A percentile compares a stretch with the other conserved stretches of the same genome.
Evolutionary conservation across 2,113 vertebrate species (phyloP).

Genomic region (Phodopus roborovskii): DNA sequence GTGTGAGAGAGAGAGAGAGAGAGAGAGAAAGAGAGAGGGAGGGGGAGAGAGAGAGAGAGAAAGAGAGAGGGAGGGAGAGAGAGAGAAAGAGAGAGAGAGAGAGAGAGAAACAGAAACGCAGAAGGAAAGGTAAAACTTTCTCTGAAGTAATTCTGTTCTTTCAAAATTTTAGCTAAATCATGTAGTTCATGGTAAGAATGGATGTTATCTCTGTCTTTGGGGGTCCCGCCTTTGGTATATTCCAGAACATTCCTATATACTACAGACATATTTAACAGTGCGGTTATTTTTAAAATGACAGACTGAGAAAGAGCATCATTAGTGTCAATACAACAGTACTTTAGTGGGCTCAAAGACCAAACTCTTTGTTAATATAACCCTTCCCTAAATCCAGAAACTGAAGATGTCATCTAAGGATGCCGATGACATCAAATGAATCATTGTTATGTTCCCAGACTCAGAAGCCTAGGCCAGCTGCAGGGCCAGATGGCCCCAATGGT

Average conservation of each 20-base stretch:
- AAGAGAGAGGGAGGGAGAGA: too few species aligned
- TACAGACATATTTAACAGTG: conserved; percentile 19
- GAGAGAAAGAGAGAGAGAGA: too few species aligned
- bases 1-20: neutral
- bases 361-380: conserved; percentile 9
- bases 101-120: neutral
- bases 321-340: neutral
- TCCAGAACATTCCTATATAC: neutral
- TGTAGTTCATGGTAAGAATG: neutral
- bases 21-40: too few species aligned
- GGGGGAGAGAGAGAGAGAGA: too few species aligned
- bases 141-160: conserved; percentile 4
- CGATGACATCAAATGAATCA: conserved; percentile 18
- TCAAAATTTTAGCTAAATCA: conserved; percentile 7
- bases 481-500: conserved; percentile 66
- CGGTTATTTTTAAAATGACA: conserved; percentile 43
- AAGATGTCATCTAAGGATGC: conserved; percentile 68
- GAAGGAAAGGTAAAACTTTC: conserved; percentile 17
- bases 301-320: conserved; percentile 10
- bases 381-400: conserved; percentile 39
- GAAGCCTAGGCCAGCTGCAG: conserved; percentile 60
- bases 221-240: neutral
- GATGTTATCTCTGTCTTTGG: neutral
- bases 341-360: conserved; percentile 35
- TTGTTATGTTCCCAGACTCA: conserved; percentile 41